phyloP scores from a whole-genome alignment of 2,113 vertebrate species.

The Grammomys surdaster region DNA sequence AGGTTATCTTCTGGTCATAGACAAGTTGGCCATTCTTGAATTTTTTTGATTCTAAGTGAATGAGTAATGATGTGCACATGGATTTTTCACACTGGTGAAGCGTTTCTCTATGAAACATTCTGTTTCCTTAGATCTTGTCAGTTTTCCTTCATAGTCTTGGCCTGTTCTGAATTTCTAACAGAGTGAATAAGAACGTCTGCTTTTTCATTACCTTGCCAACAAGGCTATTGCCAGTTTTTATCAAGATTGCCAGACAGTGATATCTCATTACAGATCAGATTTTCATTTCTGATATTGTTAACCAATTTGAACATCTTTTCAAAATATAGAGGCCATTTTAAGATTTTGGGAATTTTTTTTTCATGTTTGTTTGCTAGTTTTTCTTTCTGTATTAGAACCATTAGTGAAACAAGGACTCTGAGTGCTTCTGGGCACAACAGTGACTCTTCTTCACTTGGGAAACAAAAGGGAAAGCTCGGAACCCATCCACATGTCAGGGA shows the following conservation, averaged over 20 bases:
- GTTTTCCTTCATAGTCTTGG: not conserved
- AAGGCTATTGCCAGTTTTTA: not conserved
- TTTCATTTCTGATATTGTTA: not conserved
- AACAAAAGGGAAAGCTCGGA: not conserved
- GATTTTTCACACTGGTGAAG: not conserved
- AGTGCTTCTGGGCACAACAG: not conserved
- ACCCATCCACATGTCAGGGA: no score
- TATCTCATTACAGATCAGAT: not conserved
- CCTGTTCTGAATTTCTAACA: not conserved
- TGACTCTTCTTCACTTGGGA: not conserved
- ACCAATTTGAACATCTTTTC: constrained; percentile 22
- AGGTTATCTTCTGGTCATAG: not conserved
- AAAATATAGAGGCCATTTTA: not conserved
- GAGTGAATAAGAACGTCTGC: not conserved
- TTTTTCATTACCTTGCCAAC: not conserved
- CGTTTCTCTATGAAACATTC: not conserved
- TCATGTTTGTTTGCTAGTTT: not conserved
- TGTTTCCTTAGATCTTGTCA: not conserved
- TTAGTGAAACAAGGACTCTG: not conserved
- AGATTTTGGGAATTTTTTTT: constrained; percentile 37
- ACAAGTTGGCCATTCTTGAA: not conserved
- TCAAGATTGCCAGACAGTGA: not conserved
- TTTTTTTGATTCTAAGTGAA: not conserved
- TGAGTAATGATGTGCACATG: not conserved
- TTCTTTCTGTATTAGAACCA: not conserved